Evolutionary conservation across 2,797 vertebrate species (phyloP).

Genomic region (Chromobotia macracanthus): DNA sequence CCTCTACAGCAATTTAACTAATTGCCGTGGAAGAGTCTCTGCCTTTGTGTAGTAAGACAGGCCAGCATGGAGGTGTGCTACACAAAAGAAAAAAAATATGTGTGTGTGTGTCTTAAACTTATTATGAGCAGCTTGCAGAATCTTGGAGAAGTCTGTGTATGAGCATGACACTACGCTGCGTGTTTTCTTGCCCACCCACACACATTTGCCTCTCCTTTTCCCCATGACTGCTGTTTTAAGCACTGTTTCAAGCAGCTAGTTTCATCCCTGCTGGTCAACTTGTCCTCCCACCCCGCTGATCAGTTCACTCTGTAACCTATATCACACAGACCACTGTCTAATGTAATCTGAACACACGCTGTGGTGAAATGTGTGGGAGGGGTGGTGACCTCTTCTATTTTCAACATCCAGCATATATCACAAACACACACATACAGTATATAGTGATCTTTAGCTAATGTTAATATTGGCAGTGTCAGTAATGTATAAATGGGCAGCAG

Average conservation of each 20-base stretch:
- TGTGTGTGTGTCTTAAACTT: conserved; percentile 15
- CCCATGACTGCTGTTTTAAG: conserved; percentile 12
- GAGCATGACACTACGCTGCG: conserved; percentile 36
- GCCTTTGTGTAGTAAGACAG: conserved; percentile 15
- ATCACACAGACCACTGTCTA: conserved; percentile 73
- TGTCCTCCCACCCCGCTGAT: conserved; percentile 18
- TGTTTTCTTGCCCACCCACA: conserved; percentile 41
- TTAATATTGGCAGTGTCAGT: too few species aligned
- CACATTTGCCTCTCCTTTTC: neutral
- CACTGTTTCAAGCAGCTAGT: conserved; percentile 45
- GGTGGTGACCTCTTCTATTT: neutral
- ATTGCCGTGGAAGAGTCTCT: conserved; percentile 24
- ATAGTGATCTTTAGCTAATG: too few species aligned
- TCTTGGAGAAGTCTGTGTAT: conserved; percentile 11
- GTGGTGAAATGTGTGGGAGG: conserved; percentile 1
- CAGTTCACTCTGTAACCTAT: conserved; percentile 71
- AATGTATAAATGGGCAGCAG: too few species aligned
- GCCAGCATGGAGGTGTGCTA: conserved; percentile 3
- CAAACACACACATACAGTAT: too few species aligned
- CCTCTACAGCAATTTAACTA: conserved; percentile 32
- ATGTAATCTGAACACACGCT: conserved; percentile 74
- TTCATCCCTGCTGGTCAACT: conserved; percentile 40
- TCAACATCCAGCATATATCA: neutral
- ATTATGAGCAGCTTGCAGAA: conserved; percentile 33
- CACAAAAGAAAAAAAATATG: too few species aligned